Evolutionary conservation across 2,888 invertebrate genomes (phyloP), one percentile per base, ranked within the genome.

Genomic region (Nephrotoma flavescens): DNA sequence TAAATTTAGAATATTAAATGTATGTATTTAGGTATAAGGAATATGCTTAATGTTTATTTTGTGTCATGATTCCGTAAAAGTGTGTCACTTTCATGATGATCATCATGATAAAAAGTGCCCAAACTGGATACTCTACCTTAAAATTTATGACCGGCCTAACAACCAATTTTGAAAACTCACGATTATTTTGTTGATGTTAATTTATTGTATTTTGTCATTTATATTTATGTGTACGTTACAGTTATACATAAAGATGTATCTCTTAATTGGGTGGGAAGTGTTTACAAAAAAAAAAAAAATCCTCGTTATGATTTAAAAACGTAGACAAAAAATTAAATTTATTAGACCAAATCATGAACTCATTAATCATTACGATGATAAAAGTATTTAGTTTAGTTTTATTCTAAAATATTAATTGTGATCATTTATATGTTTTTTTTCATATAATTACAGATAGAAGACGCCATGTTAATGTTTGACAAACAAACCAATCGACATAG

Each of bases 381-480:
- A 31, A 31, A 31, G 31, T 31, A 31, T 31, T 31, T 52, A n/a
- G 15, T 52, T 15, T 52, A 4, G 15, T 52, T 52, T 15, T 15
- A 52, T 6, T 0, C 52, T 31, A 52, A 52, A 52, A 71, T 71
- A 71, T 9, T 71, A 71, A 71, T 71, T 9, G 71, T 2, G 19
- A 31, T 31, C 9, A 31, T 71, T 31, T 31, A 31, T 31, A 31
- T 3, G 2, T 31, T 31, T 31, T 31, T 31, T 86, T 71, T 86
- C 87, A 87, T 89, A 88, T 91, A 90, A 92, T 97, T 97, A 88
- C 96, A 98, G 98, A 98, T 99, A 92, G 98, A 99, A 93, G 99
- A 99, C 92, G 99, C 99, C 90, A 99, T 99, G 99, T 95, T 99
- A 92, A 99, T 99, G 99, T 99, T 99, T 93, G 99, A 99, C 94